These are phyloP conservation scores for Dysidea cf. avara DNA, from an alignment of 37 sponge, comb jelly and placozoan genomes.

Conservation along the genomic window DNA sequence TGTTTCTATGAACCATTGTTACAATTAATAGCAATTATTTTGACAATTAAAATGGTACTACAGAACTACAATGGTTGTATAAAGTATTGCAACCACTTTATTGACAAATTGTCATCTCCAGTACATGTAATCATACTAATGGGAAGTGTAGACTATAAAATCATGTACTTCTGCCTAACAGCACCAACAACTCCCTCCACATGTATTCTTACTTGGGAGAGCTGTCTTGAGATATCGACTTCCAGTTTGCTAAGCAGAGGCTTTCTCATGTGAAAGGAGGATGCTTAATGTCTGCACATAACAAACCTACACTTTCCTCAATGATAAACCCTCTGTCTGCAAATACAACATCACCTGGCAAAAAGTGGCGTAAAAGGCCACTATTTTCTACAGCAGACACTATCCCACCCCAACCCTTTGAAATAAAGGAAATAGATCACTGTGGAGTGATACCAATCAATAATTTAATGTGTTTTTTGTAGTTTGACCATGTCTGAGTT, in stretches of 20 bases:
- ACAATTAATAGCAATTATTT: no score
- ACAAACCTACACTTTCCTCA: conserved; percentile 30
- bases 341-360: conserved; percentile 40
- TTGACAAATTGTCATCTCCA: no score
- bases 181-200: conserved; percentile 20
- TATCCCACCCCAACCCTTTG: conserved; percentile 20
- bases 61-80: no score
- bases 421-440: conserved; percentile 32
- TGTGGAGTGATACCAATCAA: conserved; percentile 22
- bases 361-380: conserved; percentile 8
- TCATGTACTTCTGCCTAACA: no score
- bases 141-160: conserved; percentile 21
- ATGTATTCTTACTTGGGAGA: conserved; percentile 7
- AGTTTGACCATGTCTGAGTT: conserved; percentile 42
- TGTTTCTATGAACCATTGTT: no score
- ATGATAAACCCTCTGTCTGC: no score
- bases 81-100: no score
- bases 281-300: conserved; percentile 14
- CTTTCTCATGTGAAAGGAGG: conserved; percentile 15
- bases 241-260: conserved; percentile 1
- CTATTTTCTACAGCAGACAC: conserved; percentile 27
- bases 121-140: no score
- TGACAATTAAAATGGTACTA: no score
- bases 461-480: no score
- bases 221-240: conserved; percentile 9